Evolutionary conservation across 35 echinoderm and acorn worm species (phyloP).

Genomic region (Patiria miniata): DNA sequence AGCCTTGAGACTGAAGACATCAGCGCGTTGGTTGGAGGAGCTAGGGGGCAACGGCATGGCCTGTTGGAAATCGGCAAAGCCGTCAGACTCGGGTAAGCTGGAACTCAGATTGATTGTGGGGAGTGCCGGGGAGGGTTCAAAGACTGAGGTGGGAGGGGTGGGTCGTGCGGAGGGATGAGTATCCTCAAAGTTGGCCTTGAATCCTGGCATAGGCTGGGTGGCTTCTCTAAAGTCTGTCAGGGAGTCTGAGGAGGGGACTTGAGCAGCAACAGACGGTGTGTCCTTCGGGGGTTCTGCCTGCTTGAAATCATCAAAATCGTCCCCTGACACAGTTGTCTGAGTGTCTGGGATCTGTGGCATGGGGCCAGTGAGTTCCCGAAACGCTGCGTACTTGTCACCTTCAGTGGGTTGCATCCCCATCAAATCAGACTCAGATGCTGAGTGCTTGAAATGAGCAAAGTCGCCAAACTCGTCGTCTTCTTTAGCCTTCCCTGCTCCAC

Average conservation of each 20-base stretch:
- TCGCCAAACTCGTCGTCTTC: conserved; percentile 28
- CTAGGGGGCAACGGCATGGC: background rate
- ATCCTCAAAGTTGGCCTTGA: conserved; percentile 19
- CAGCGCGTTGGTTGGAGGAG: background rate
- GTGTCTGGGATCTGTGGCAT: background rate
- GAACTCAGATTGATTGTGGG: conserved; percentile 1
- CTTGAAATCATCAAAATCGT: conserved; percentile 56
- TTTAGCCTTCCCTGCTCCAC: background rate
- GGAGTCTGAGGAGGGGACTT: background rate
- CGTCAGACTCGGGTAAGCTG: conserved; percentile 24
- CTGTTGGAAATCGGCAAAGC: conserved; percentile 64
- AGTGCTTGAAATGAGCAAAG: conserved; percentile 56
- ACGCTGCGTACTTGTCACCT: conserved; percentile 54
- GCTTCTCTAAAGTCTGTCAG: background rate
- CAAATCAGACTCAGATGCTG: conserved; percentile 43
- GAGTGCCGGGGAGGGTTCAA: background rate
- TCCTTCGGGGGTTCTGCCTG: conserved; percentile 16
- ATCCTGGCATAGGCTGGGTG: background rate
- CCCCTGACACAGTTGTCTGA: background rate
- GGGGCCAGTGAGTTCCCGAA: conserved; percentile 5
- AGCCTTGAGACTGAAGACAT: background rate
- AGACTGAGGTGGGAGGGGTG: background rate
- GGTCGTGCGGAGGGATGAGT: background rate
- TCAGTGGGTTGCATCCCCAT: conserved; percentile 18
- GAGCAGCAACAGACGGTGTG: background rate